phyloP scores from a whole-genome alignment of 2,113 vertebrate species.

The Megalops atlanticus region DNA sequence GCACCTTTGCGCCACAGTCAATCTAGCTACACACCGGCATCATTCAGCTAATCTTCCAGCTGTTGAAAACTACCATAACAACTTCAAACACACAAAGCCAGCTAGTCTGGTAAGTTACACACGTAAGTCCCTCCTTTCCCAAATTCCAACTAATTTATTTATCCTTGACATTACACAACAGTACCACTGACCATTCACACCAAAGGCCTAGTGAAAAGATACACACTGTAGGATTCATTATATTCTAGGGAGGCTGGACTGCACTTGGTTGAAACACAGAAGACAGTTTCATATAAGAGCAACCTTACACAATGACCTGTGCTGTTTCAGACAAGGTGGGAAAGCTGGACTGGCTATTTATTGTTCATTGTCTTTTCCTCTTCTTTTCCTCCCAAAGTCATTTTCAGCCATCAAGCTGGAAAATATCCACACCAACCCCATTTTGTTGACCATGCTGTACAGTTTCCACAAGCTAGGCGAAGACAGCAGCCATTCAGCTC shows the following conservation, averaged over 20 bases:
- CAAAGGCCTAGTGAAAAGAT: background rate
- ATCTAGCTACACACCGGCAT: background rate
- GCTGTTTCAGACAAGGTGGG: constrained; percentile 1
- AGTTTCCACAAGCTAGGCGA: constrained; percentile 16
- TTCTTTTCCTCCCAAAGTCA: background rate
- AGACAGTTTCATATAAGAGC: background rate
- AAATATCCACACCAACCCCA: background rate
- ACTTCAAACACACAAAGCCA: background rate
- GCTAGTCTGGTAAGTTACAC: background rate
- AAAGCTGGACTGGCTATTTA: background rate
- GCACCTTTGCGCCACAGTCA: background rate
- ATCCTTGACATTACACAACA: background rate
- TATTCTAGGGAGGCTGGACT: background rate
- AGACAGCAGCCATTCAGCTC: constrained; percentile 11
- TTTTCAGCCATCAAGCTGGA: background rate
- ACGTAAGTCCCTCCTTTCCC: background rate
- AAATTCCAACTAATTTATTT: background rate
- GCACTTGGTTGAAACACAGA: constrained; percentile 2
- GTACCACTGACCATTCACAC: constrained; percentile 17
- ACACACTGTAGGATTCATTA: background rate
- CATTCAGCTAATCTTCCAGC: background rate
- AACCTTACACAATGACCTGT: background rate
- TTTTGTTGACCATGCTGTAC: background rate
- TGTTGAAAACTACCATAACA: background rate
- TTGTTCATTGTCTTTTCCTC: background rate